Conservation (phyloP, 2,888 invertebrate species). For the Mythimna vitellina region DNA sequence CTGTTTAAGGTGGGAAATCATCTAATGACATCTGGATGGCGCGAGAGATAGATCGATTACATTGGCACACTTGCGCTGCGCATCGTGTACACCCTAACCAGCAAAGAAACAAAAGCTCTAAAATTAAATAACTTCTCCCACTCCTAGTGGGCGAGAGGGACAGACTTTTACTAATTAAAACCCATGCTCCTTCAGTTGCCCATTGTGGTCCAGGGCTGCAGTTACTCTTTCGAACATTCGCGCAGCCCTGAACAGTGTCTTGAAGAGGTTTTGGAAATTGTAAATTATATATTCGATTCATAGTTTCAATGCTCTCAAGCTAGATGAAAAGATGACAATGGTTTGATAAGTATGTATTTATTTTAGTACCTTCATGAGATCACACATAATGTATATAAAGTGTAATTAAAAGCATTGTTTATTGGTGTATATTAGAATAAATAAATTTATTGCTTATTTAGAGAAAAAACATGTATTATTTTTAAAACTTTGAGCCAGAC, state of each 20-base stretch:
- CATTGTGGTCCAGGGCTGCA: too few species aligned
- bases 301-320: neutral
- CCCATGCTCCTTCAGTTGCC: too few species aligned
- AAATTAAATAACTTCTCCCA: too few species aligned
- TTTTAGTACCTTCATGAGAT: slow-evolving; percentile 48
- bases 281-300: neutral
- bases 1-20: too few species aligned
- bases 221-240: too few species aligned
- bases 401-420: slow-evolving; percentile 60
- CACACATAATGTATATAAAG: slow-evolving; percentile 60
- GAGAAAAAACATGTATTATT: neutral
- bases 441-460: slow-evolving; percentile 62
- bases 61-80: neutral
- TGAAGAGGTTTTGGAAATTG: too few species aligned
- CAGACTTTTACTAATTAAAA: too few species aligned
- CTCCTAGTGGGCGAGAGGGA: too few species aligned
- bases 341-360: slow-evolving; percentile 34
- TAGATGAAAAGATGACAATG: slow-evolving; percentile 1
- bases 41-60: too few species aligned
- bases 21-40: too few species aligned
- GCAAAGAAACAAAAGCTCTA: neutral
- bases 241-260: too few species aligned
- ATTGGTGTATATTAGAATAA: slow-evolving; percentile 62
- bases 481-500: neutral
- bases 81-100: too few species aligned